phyloP scores from a whole-genome alignment of 2,113 vertebrate genomes.

The Amphiprion percula region DNA sequence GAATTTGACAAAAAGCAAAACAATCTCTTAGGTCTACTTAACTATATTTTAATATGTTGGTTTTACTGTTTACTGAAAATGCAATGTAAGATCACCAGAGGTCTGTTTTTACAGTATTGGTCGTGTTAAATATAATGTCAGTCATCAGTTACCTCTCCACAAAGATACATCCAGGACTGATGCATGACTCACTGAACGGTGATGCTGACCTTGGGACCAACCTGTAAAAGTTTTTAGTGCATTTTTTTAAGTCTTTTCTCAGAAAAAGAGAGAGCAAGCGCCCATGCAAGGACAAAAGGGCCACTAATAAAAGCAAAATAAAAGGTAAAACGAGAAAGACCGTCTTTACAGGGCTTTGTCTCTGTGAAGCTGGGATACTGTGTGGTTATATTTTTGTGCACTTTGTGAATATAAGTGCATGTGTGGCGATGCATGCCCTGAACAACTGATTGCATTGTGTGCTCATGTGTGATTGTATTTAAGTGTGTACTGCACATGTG shows the following conservation, averaged over 20 bases:
- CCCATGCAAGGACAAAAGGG: neutral
- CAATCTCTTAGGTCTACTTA: too few species aligned
- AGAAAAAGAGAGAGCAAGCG: neutral
- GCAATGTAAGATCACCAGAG: too few species aligned
- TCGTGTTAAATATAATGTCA: neutral
- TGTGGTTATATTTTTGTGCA: conserved; percentile 2
- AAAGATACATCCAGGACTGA: neutral
- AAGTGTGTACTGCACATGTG: neutral
- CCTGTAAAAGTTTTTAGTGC: neutral
- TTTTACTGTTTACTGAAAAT: too few species aligned
- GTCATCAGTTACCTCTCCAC: neutral
- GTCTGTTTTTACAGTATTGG: neutral
- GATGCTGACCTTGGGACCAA: conserved; percentile 3
- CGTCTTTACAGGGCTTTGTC: conserved; percentile 18
- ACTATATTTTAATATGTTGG: too few species aligned
- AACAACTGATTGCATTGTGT: conserved; percentile 1
- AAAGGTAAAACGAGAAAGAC: neutral
- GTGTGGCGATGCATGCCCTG: conserved; percentile 6
- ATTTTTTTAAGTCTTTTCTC: conserved; percentile 6
- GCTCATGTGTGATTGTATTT: conserved; percentile 12
- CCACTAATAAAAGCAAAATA: neutral
- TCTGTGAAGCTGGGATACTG: neutral
- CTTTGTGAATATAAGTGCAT: conserved; percentile 5
- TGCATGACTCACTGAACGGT: conserved; percentile 10
- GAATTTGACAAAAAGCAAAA: too few species aligned